Evolutionary conservation across 2,797 vertebrate genomes (phyloP).

Genomic region (Muscicapa striata): DNA sequence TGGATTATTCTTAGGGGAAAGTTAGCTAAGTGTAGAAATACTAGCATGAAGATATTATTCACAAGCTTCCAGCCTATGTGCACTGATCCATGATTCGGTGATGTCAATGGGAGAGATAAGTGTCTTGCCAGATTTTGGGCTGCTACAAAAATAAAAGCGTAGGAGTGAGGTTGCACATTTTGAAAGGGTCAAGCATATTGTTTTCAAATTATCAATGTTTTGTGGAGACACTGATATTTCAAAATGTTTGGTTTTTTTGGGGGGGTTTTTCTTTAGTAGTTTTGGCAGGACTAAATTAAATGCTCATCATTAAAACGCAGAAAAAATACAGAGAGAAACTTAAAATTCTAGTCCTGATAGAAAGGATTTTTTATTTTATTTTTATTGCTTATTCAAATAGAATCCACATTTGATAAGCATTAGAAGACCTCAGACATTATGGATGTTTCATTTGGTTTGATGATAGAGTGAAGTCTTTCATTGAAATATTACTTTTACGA

Average conservation of each 20-base stretch:
- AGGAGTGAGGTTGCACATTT: slow-evolving; percentile 9
- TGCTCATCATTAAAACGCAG: not conserved
- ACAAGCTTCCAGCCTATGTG: slow-evolving; percentile 4
- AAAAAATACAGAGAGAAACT: not conserved
- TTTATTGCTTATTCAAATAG: not conserved
- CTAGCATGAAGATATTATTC: not conserved
- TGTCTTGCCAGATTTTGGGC: slow-evolving; percentile 13
- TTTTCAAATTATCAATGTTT: slow-evolving; percentile 34
- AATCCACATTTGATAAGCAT: not conserved
- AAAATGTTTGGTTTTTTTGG: not conserved
- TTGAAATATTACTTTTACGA: not conserved
- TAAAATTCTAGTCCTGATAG: not conserved
- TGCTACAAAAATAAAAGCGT: slow-evolving; percentile 40
- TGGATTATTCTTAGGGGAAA: not conserved
- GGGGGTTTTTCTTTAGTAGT: not conserved
- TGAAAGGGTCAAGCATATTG: slow-evolving; percentile 30
- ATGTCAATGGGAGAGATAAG: slow-evolving; percentile 14
- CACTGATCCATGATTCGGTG: not conserved
- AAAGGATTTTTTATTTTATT: not conserved
- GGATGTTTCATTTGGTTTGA: not conserved
- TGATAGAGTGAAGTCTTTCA: not conserved
- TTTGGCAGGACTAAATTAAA: not conserved
- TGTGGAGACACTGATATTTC: not conserved
- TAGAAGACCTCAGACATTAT: not conserved
- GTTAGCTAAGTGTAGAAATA: not conserved